A percentile compares a stretch with the other conserved stretches of the same genome.
phyloP scores from a whole-genome alignment of 2,113 vertebrate species.

The Perca flavescens region DNA sequence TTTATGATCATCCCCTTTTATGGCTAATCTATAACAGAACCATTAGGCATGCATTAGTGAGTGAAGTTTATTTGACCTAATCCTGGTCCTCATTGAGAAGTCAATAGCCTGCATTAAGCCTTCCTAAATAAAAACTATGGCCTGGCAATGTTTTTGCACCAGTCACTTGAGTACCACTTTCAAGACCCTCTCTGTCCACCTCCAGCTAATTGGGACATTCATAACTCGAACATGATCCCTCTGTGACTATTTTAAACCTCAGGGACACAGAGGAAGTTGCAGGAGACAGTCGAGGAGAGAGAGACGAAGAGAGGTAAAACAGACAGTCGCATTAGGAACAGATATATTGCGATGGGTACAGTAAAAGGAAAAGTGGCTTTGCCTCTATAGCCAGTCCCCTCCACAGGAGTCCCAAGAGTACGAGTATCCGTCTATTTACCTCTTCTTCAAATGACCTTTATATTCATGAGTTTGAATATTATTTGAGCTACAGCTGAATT shows the following conservation, averaged over 20 bases:
- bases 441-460: slow-evolving; percentile 49
- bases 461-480: slow-evolving; percentile 44
- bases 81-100: slow-evolving; percentile 75
- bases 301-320: neutral
- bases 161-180: slow-evolving; percentile 77
- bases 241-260: slow-evolving; percentile 74
- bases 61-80: slow-evolving; percentile 79
- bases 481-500: slow-evolving; percentile 31
- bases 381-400: neutral
- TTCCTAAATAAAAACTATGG: slow-evolving; percentile 77
- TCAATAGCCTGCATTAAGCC: slow-evolving; percentile 80
- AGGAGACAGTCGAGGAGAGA: slow-evolving; percentile 23
- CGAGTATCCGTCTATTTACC: slow-evolving; percentile 8
- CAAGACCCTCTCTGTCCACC: slow-evolving; percentile 54
- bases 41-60: slow-evolving; percentile 83
- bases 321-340: slow-evolving; percentile 39
- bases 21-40: slow-evolving; percentile 80
- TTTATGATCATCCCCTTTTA: slow-evolving; percentile 80
- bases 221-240: slow-evolving; percentile 78
- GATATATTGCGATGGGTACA: slow-evolving; percentile 21
- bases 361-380: slow-evolving; percentile 26
- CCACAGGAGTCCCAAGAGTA: slow-evolving; percentile 17
- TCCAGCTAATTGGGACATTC: slow-evolving; percentile 79
- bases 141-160: slow-evolving; percentile 57
- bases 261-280: slow-evolving; percentile 38